Percentiles rank a stretch among this genome's conserved stretches.
Conservation (phyloP, 2,888 invertebrate genomes). For the Watsonalla cultraria region DNA sequence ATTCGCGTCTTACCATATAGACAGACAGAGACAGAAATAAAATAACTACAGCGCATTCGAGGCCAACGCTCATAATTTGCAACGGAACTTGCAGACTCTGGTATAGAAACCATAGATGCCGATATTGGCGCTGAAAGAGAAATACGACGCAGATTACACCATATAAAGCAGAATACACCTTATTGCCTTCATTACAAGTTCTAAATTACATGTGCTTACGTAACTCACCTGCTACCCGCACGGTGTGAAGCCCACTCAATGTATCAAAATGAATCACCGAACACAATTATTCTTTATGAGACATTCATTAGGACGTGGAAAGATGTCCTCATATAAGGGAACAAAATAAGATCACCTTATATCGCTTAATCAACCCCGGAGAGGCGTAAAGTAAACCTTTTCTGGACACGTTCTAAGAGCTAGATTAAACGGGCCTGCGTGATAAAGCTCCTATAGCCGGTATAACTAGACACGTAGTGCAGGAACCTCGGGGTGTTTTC, state of each 20-base stretch:
- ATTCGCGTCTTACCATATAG: no score
- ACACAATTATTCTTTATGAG: conserved; percentile 37
- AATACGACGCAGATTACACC: no score
- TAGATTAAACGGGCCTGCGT: conserved; percentile 67
- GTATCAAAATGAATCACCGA: conserved; percentile 22
- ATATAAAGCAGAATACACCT: no score
- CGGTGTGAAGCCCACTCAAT: not conserved
- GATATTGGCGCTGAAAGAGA: no score
- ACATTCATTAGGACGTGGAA: conserved; percentile 40
- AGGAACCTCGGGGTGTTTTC: conserved; percentile 13
- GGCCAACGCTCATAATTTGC: no score
- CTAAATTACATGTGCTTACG: no score
- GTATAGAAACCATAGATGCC: no score
- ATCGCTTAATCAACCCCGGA: conserved; percentile 56
- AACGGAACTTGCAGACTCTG: no score
- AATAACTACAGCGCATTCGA: no score
- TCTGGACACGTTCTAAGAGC: conserved; percentile 59
- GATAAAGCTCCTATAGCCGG: conserved; percentile 58
- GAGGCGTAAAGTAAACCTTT: conserved; percentile 51
- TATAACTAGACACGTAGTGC: conserved; percentile 29
- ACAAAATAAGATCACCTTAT: conserved; percentile 55
- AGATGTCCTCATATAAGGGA: conserved; percentile 44
- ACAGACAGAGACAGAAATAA: no score
- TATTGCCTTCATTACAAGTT: no score
- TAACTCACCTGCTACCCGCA: no score